Conservation (phyloP, 2,888 invertebrate genomes). For the Troides aeacus region DNA sequence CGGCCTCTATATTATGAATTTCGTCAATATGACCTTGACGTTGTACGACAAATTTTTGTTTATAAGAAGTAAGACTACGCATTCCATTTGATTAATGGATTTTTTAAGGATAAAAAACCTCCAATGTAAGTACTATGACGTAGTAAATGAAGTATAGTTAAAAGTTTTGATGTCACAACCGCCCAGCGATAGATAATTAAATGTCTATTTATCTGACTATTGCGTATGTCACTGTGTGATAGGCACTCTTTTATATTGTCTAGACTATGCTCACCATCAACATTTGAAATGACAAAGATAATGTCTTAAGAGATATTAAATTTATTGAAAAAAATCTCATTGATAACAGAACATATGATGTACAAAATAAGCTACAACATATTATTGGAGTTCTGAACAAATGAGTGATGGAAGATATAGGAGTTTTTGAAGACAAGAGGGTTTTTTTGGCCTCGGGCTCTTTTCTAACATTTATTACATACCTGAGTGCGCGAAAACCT, state of each 20-base stretch:
- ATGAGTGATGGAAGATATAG: too few relatives aligned
- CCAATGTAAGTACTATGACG: slow-evolving; percentile 1
- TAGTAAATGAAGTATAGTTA: slow-evolving; percentile 17
- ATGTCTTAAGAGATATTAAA: not conserved
- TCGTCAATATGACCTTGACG: not conserved
- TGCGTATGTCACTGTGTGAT: slow-evolving; percentile 51
- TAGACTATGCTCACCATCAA: slow-evolving; percentile 5
- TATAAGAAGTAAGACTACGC: not conserved
- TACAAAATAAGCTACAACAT: too few relatives aligned
- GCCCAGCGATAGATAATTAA: slow-evolving; percentile 59
- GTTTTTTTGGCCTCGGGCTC: too few relatives aligned
- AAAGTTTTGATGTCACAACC: slow-evolving; percentile 39
- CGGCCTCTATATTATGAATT: not conserved
- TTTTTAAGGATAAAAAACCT: not conserved
- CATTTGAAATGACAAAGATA: not conserved
- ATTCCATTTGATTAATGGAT: not conserved
- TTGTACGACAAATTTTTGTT: not conserved
- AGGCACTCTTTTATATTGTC: slow-evolving; percentile 34
- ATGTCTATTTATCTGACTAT: slow-evolving; percentile 52
- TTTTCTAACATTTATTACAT: too few relatives aligned
- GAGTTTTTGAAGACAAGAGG: too few relatives aligned
- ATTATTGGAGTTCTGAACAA: too few relatives aligned
- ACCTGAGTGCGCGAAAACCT: too few relatives aligned
- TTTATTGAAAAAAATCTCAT: not conserved
- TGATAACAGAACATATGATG: not conserved